Conservation (phyloP, 2,888 invertebrate genomes). For the Cotesia congregata region DNA sequence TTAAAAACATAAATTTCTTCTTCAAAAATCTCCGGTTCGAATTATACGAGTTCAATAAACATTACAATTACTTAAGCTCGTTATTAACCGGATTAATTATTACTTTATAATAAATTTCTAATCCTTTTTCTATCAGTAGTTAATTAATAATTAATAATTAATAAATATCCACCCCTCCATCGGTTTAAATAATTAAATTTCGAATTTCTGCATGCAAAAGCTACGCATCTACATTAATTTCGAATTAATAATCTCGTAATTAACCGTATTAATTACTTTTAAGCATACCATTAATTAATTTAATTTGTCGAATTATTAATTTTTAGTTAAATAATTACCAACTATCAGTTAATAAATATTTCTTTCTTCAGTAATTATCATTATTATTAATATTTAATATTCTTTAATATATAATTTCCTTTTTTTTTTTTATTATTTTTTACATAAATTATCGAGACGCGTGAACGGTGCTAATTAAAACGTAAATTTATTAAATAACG, state of each 20-base stretch:
- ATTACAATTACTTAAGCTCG: too few species aligned
- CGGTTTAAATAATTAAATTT: constrained; percentile 35
- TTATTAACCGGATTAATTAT: neutral
- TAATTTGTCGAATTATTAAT: neutral
- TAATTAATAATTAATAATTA: neutral
- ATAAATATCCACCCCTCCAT: constrained; percentile 11
- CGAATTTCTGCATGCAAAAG: constrained; percentile 60
- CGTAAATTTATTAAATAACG: constrained; percentile 19
- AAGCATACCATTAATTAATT: neutral
- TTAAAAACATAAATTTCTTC: too few species aligned
- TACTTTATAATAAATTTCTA: constrained; percentile 4
- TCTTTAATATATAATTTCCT: neutral
- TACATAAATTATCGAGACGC: neutral
- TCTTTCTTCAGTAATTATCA: neutral
- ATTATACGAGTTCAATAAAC: too few species aligned
- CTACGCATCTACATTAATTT: constrained; percentile 55
- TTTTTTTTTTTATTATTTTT: neutral
- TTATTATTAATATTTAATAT: constrained; percentile 6
- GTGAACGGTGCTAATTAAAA: constrained; percentile 19
- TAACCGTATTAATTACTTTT: constrained; percentile 9
- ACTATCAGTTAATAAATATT: neutral
- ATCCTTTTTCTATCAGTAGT: constrained; percentile 16
- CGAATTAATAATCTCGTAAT: constrained; percentile 36
- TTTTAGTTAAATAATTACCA: neutral
- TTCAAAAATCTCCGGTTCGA: too few species aligned